Evolutionary conservation across 2,888 invertebrate species (phyloP).

Genomic region (Ichneumon xanthorius): DNA sequence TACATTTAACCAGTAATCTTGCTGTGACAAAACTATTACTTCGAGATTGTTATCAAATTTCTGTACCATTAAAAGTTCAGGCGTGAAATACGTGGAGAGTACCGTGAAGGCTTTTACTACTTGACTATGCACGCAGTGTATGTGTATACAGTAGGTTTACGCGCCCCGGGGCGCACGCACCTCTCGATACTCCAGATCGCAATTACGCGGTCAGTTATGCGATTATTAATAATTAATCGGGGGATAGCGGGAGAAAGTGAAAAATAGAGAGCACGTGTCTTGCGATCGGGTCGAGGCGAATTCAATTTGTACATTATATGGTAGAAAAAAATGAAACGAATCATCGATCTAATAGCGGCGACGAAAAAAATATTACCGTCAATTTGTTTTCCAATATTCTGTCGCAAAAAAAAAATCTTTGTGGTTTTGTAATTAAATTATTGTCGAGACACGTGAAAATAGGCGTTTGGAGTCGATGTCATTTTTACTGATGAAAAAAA

Average conservation of each 20-base stretch:
- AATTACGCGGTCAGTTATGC: conserved; percentile 39
- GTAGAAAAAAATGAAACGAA: neutral
- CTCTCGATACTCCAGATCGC: conserved; percentile 1
- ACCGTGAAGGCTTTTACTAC: conserved; percentile 5
- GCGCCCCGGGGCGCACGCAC: conserved; percentile 45
- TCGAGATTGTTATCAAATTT: neutral
- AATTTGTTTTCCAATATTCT: neutral
- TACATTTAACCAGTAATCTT: neutral
- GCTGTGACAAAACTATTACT: neutral
- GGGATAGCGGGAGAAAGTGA: neutral
- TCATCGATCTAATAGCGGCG: neutral
- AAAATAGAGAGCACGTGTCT: conserved; percentile 33
- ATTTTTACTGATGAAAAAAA: neutral
- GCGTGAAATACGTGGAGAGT: conserved; percentile 1
- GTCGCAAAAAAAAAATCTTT: neutral
- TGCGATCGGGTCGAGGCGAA: conserved; percentile 58
- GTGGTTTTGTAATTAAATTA: neutral
- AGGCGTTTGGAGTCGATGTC: neutral
- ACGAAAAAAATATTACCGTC: neutral
- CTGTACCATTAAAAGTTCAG: neutral
- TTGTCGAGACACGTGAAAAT: neutral
- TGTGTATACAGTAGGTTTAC: neutral
- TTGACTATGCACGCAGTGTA: neutral
- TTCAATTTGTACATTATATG: conserved; percentile 34
- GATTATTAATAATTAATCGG: conserved; percentile 61